Evolutionary conservation across 2,113 vertebrate species (phyloP), one percentile per base, ranked within the genome.

Genomic region (Tiliqua scincoides): DNA sequence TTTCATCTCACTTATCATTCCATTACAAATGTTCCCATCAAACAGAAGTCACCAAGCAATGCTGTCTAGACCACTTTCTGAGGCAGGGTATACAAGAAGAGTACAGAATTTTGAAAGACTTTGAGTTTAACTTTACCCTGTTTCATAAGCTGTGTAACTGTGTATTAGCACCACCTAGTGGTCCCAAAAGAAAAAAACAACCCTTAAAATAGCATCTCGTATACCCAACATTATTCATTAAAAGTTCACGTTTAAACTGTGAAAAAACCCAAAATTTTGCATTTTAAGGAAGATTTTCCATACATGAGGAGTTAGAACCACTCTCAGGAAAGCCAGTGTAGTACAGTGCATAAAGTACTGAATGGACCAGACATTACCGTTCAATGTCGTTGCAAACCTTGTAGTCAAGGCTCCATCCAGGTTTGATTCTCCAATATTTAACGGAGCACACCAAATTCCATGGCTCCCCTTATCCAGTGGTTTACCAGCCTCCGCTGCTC

Each of bases 111-210:
- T 43, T 57, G 6, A 54, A 5, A 70, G 20, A 37, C 35, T 71
- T 71, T n/a, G 18, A 15, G 12, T 35, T 32, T 71, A 21, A 21
- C 35, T 21, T 35, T 18, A 20, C 37, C 15, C 27, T 72, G 15
- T 86, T 85, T 8, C 37, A 35, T 48, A 5, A 23, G 7, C 4
- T 62, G 54, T 62, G 12, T 57, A 6, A 57, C 74, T 25, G 72
- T 83, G 5, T 3, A 1, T 21, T 9, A 91, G 68, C 89, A 72
- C 93, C 95, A 93, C 35, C 94, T 93, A 81, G 92, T 43, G 93
- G 85, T 73, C n/a, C 27, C 11, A 54, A 27, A 7, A 21, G 35
- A 23, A 52, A 72, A 48, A 43, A 9, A 52, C 43, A 84, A 52
- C 11, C 40, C 20, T 67, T 84, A 25, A 27, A 77, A 37, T n/a